These are phyloP conservation scores for Tokudaia tokunoshimensis DNA, from an alignment of 2,797 vertebrate species.

Conservation along the genomic window DNA sequence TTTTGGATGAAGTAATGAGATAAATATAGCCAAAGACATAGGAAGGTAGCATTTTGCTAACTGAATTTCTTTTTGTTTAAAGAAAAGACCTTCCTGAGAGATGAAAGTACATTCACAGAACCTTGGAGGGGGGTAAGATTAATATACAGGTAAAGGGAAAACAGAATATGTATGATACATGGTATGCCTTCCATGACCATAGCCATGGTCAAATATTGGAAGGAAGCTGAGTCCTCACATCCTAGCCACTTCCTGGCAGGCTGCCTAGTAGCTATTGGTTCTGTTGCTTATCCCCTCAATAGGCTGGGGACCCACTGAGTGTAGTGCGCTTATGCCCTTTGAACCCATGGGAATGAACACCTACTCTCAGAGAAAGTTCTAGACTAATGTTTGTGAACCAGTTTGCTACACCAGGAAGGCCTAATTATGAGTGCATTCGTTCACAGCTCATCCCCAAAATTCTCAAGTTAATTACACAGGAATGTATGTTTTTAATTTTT, in stretches of 20 bases:
- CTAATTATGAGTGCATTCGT: neutral
- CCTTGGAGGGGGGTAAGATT: neutral
- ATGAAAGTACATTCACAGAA: neutral
- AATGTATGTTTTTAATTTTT: conserved; percentile 17
- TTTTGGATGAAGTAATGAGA: conserved; percentile 50
- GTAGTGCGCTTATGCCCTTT: neutral
- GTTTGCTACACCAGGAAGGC: neutral
- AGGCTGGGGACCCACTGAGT: neutral
- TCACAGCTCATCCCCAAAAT: neutral
- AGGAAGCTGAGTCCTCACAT: neutral
- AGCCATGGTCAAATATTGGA: neutral
- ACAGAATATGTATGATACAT: neutral
- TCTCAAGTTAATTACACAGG: conserved; percentile 23
- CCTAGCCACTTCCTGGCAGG: neutral
- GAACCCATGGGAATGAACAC: neutral
- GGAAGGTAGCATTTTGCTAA: conserved; percentile 31
- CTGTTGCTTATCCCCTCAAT: neutral
- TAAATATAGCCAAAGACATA: conserved; percentile 52
- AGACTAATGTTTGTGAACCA: neutral
- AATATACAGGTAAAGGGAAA: neutral
- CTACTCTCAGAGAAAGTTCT: neutral
- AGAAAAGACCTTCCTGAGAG: neutral
- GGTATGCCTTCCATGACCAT: neutral
- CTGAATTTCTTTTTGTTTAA: conserved; percentile 55
- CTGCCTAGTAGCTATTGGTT: rapidly evolving